Evolutionary conservation across 2,888 invertebrate genomes (phyloP).

Genomic region (Cremastinae sp.): DNA sequence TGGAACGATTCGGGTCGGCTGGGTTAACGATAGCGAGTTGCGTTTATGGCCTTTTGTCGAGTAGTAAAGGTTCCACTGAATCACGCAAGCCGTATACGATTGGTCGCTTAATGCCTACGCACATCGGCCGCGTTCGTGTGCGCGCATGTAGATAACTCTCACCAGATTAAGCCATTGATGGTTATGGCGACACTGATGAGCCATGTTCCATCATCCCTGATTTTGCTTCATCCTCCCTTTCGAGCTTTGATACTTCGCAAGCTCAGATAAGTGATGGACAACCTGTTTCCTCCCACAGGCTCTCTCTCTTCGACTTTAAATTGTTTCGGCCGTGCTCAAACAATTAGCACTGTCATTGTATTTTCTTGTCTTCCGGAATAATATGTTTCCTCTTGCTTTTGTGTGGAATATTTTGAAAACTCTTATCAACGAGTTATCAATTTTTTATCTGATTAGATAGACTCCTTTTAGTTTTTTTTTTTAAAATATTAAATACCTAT

Average conservation of each 20-base stretch:
- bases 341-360: too few relatives aligned
- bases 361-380: too few relatives aligned
- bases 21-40: not conserved
- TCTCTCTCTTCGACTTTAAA: too few relatives aligned
- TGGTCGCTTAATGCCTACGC: too few relatives aligned
- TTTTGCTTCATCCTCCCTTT: constrained; percentile 9
- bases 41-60: constrained; percentile 16
- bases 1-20: not conserved
- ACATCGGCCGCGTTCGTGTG: not conserved
- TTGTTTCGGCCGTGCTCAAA: too few relatives aligned
- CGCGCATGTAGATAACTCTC: constrained; percentile 11
- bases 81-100: not conserved
- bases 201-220: constrained; percentile 67
- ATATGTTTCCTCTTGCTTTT: too few relatives aligned
- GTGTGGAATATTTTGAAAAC: too few relatives aligned
- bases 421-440: too few relatives aligned
- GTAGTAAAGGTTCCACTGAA: not conserved
- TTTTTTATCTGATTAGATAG: too few relatives aligned
- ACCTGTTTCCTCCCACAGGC: not conserved
- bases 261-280: constrained; percentile 12
- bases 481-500: too few relatives aligned
- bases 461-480: too few relatives aligned
- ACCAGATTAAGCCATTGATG: constrained; percentile 65
- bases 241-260: constrained; percentile 57
- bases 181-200: constrained; percentile 69